A percentile compares a stretch with the other conserved stretches of the same genome.
These are phyloP conservation scores for Nyctibius grandis DNA, from an alignment of 2,797 vertebrate species.

Conservation along the genomic window DNA sequence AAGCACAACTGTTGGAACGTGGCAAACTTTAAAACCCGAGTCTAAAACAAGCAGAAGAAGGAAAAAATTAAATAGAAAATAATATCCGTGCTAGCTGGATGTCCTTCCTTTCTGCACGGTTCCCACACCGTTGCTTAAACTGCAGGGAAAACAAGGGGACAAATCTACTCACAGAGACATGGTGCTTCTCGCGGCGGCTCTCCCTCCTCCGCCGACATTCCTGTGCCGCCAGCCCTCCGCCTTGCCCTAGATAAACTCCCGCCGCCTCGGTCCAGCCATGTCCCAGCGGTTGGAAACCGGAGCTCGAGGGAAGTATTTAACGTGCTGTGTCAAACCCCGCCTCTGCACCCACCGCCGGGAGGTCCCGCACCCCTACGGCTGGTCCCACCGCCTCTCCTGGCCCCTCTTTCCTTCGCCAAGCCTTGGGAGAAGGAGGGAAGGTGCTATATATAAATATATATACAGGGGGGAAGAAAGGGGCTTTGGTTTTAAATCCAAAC, in stretches of 20 bases:
- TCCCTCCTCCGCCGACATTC: background rate
- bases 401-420: background rate
- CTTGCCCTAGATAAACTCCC: background rate
- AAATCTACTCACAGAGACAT: slow-evolving; percentile 58
- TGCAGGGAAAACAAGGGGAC: background rate
- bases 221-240: background rate
- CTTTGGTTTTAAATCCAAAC: background rate
- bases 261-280: background rate
- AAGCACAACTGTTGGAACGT: background rate
- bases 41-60: background rate
- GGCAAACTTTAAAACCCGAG: background rate
- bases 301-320: slow-evolving; percentile 30
- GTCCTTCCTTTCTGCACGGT: background rate
- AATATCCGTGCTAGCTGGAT: background rate
- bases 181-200: background rate
- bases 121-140: background rate
- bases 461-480: background rate
- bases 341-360: background rate
- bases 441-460: background rate
- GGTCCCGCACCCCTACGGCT: background rate
- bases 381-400: background rate
- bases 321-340: slow-evolving; percentile 7
- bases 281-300: background rate
- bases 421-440: background rate
- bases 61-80: background rate